phyloP scores from a whole-genome alignment of 2,113 vertebrate species.

The Hemibagrus wyckioides region DNA sequence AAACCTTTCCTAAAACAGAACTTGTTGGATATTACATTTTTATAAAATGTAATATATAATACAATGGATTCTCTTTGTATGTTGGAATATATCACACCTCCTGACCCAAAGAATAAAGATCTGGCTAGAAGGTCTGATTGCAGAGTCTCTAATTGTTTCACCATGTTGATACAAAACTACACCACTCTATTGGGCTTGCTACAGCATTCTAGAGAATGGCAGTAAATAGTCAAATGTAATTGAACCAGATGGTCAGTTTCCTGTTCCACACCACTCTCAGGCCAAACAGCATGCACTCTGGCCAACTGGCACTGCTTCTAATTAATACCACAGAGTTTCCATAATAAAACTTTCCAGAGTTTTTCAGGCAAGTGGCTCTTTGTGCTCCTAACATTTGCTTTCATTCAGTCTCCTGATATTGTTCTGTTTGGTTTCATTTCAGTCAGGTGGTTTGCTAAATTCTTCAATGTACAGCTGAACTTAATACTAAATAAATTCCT shows the following conservation, averaged over 20 bases:
- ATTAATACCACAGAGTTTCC: constrained; percentile 40
- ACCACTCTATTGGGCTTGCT: constrained; percentile 19
- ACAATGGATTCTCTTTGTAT: neutral
- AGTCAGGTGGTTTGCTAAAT: neutral
- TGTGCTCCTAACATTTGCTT: neutral
- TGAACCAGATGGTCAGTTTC: constrained; percentile 53
- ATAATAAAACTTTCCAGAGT: constrained; percentile 3
- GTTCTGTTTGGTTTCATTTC: neutral
- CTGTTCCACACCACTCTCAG: constrained; percentile 28
- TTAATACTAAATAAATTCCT: neutral
- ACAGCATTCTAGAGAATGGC: constrained; percentile 24
- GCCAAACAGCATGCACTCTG: constrained; percentile 10
- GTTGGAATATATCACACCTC: neutral
- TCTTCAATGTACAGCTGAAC: neutral
- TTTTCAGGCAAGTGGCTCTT: neutral
- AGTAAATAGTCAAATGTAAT: constrained; percentile 37
- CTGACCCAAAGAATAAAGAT: neutral
- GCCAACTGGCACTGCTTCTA: constrained; percentile 18
- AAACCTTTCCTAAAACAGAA: neutral
- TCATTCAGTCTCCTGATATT: neutral
- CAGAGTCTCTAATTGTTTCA: constrained; percentile 19
- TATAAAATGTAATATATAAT: neutral
- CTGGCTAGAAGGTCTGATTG: neutral
- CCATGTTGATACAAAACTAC: neutral
- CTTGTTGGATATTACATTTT: neutral